These are phyloP conservation scores for Nasonia longicornis DNA, from an alignment of 1,140 invertebrate genomes.

Conservation along the genomic window DNA sequence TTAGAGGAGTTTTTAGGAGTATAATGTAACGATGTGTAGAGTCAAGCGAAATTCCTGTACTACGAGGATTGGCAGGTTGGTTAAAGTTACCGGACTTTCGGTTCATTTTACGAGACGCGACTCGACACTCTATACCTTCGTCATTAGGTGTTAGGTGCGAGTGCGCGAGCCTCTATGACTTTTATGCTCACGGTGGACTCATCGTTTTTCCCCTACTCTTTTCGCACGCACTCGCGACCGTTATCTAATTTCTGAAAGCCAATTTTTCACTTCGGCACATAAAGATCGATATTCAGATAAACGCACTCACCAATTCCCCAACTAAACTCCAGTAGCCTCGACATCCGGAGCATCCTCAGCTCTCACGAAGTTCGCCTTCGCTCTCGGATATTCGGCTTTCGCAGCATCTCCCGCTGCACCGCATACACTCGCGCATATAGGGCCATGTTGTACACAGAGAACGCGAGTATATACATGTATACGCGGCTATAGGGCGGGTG, in stretches of 20 bases:
- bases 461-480: neutral
- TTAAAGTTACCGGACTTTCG: slow-evolving; percentile 22
- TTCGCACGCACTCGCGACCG: neutral
- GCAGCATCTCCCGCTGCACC: neutral
- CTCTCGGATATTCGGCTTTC: neutral
- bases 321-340: neutral
- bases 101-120: slow-evolving; percentile 12
- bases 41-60: slow-evolving; percentile 15
- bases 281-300: too few relatives aligned
- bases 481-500: neutral
- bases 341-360: neutral
- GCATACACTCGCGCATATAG: neutral
- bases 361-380: neutral
- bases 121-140: neutral
- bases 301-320: too few relatives aligned
- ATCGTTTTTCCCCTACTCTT: neutral
- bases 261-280: too few relatives aligned
- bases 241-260: too few relatives aligned
- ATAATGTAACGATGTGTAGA: neutral
- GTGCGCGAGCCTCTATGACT: neutral
- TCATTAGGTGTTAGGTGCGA: neutral
- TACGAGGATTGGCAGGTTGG: neutral
- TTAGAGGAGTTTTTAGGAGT: neutral
- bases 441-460: neutral
- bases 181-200: neutral